Percentiles rank a stretch among this genome's conserved stretches.
Evolutionary conservation across 2,797 vertebrate genomes (phyloP).

Genomic region (Atherinosoma microstoma): DNA sequence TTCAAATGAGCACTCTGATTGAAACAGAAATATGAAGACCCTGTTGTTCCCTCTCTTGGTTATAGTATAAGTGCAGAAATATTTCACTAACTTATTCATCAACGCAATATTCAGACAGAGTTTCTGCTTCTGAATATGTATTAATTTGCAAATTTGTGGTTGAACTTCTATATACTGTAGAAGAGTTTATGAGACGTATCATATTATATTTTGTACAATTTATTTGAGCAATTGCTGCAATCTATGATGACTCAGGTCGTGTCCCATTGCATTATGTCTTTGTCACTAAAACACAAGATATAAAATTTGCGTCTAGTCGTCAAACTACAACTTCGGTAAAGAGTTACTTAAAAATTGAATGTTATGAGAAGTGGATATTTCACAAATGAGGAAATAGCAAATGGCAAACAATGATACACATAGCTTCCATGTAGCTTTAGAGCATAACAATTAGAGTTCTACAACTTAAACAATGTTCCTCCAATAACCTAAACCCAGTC

Average conservation of each 20-base stretch:
- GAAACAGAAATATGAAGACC: conserved; percentile 43
- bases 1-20: conserved; percentile 51
- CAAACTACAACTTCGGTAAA: no score
- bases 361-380: no score
- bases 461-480: no score
- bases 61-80: conserved; percentile 23
- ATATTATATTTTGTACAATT: conserved; percentile 18
- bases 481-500: no score
- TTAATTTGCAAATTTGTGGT: conserved; percentile 44
- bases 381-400: no score
- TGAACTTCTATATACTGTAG: conserved; percentile 33
- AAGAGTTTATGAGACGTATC: conserved; percentile 35
- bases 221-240: conserved; percentile 24
- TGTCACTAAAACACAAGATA: no score
- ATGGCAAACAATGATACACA: no score
- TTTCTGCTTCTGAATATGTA: conserved; percentile 45
- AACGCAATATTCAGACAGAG: conserved; percentile 2
- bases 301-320: no score
- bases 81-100: conserved; percentile 16
- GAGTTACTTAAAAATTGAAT: no score
- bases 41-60: conserved; percentile 12
- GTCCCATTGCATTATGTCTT: background rate
- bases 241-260: conserved; percentile 7
- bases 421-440: no score
- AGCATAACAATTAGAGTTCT: no score